Conservation (phyloP, 2,113 vertebrate genomes). For the Casuarius casuarius region DNA sequence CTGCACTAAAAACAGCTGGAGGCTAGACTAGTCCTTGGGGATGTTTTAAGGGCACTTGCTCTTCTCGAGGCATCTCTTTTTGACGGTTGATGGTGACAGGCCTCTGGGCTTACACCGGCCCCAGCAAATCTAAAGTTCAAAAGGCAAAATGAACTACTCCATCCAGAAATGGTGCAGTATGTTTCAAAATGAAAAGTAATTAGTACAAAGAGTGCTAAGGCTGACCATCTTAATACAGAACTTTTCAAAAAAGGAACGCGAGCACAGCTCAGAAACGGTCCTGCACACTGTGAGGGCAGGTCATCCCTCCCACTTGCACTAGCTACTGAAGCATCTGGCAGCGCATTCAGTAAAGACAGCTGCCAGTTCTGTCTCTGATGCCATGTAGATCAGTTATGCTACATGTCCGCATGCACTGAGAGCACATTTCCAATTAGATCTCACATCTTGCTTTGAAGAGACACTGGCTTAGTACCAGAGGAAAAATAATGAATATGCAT, state of each 20-base stretch:
- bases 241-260: not conserved
- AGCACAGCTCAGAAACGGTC: not conserved
- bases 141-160: not conserved
- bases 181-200: not conserved
- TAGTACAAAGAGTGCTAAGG: not conserved
- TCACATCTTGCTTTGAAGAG: slow-evolving; percentile 16
- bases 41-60: not conserved
- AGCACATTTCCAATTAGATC: slow-evolving; percentile 12
- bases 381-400: not conserved
- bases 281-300: not conserved
- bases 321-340: not conserved
- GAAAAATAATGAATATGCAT: not conserved
- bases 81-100: not conserved
- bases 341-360: not conserved
- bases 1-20: not conserved
- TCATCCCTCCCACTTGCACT: not conserved
- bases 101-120: not conserved
- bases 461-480: not conserved
- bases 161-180: not conserved
- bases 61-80: not conserved
- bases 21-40: not conserved
- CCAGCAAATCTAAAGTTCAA: not conserved
- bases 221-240: not conserved
- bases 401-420: not conserved
- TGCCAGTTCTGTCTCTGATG: slow-evolving; percentile 17